These are phyloP conservation scores for Perdita meconis DNA, from an alignment of 2,888 invertebrate species.

Conservation along the genomic window DNA sequence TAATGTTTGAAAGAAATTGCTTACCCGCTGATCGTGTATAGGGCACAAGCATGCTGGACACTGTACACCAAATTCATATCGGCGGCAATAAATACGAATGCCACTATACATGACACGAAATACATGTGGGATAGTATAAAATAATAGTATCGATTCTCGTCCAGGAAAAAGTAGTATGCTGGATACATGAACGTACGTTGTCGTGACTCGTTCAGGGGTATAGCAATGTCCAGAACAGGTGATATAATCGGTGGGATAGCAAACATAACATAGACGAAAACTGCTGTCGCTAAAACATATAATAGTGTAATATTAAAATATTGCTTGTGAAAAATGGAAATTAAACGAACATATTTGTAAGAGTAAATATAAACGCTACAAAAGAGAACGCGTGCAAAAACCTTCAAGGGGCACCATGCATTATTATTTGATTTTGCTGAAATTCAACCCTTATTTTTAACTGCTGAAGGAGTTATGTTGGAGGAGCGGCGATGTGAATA, in stretches of 20 bases:
- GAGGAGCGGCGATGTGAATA: too few relatives aligned
- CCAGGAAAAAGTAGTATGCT: conserved; percentile 27
- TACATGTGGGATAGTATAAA: conserved; percentile 4
- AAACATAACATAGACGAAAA: neutral
- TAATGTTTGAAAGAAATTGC: neutral
- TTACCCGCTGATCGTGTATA: conserved; percentile 20
- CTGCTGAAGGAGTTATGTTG: too few relatives aligned
- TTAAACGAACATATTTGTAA: too few relatives aligned
- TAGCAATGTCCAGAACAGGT: conserved; percentile 8
- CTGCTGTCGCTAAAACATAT: neutral
- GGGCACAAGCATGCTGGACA: conserved; percentile 29
- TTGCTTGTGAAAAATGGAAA: too few relatives aligned
- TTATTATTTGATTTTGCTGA: too few relatives aligned
- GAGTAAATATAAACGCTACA: too few relatives aligned
- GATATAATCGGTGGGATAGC: neutral
- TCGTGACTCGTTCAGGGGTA: conserved; percentile 27
- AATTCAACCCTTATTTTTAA: too few relatives aligned
- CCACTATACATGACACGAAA: neutral
- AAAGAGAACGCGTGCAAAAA: too few relatives aligned
- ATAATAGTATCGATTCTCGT: conserved; percentile 26
- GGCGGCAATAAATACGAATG: neutral
- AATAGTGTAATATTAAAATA: too few relatives aligned
- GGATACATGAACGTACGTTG: neutral
- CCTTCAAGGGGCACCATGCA: too few relatives aligned
- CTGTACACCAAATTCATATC: conserved; percentile 16